Conservation (phyloP, 2,797 vertebrate species). For the Poeciliopsis presidionis region DNA sequence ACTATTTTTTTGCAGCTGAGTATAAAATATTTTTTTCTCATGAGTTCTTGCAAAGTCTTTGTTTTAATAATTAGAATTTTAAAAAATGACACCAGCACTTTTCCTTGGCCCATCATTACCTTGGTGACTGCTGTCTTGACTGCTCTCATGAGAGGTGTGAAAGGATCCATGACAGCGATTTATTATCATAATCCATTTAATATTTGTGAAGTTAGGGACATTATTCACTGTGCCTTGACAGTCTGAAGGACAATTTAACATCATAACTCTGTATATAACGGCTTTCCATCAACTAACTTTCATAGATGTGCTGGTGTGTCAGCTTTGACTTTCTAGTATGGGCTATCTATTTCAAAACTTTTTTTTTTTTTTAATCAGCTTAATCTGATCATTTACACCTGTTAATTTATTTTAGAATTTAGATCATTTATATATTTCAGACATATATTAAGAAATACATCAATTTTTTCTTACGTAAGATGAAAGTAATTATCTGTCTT, state of each 20-base stretch:
- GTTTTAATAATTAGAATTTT: background rate
- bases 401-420: background rate
- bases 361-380: background rate
- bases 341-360: conserved; percentile 11
- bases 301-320: conserved; percentile 14
- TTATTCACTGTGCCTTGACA: conserved; percentile 20
- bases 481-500: conserved; percentile 34
- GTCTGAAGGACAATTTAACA: conserved; percentile 47
- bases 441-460: conserved; percentile 22
- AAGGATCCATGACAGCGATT: conserved; percentile 33
- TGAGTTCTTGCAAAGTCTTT: background rate
- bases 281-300: conserved; percentile 27
- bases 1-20: background rate
- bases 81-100: background rate
- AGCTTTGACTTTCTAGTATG: conserved; percentile 13
- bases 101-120: background rate
- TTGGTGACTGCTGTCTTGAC: background rate
- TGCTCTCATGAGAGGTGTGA: conserved; percentile 5
- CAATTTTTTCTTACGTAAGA: conserved; percentile 8
- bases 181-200: conserved; percentile 45
- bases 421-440: background rate
- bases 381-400: background rate
- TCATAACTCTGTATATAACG: conserved; percentile 25
- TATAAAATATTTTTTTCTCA: background rate
- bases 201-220: conserved; percentile 32